These are phyloP conservation scores for Steinernema hermaphroditum DNA, from an alignment of 2,888 invertebrate species.

Conservation along the genomic window DNA sequence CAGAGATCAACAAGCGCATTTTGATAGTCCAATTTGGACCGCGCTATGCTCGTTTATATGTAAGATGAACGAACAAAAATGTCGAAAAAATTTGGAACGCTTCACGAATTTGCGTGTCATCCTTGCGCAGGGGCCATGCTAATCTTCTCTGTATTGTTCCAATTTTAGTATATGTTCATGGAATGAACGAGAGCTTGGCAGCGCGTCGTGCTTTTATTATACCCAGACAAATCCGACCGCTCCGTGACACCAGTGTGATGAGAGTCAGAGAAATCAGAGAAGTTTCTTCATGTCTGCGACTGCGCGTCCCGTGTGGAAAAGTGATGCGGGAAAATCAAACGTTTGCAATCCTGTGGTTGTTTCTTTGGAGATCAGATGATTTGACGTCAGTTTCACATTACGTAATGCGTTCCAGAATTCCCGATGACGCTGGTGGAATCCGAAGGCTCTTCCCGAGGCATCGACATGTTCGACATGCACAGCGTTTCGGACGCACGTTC, in stretches of 20 bases:
- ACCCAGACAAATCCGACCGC: not conserved
- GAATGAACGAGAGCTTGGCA: not conserved
- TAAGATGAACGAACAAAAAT: too few relatives aligned
- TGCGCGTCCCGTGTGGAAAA: not conserved
- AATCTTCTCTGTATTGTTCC: constrained; percentile 91
- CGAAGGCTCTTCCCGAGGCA: not conserved
- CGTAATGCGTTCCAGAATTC: too few relatives aligned
- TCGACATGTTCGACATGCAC: constrained; percentile 3
- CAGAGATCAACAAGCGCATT: too few relatives aligned
- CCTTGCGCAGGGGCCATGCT: constrained; percentile 88
- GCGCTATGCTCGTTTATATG: too few relatives aligned
- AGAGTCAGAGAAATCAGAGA: not conserved
- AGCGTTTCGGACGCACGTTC: not conserved
- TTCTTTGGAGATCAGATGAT: not conserved
- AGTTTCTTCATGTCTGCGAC: too few relatives aligned
- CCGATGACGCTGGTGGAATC: not conserved
- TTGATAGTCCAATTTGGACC: too few relatives aligned
- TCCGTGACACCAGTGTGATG: not conserved
- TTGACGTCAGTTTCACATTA: not conserved
- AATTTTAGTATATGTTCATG: constrained; percentile 75
- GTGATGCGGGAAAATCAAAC: not conserved
- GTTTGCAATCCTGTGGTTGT: not conserved
- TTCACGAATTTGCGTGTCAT: constrained; percentile 83
- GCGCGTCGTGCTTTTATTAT: not conserved
- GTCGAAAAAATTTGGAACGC: constrained; percentile 75